Conservation (phyloP, 2,113 vertebrate genomes). For the Eurystomus gularis region DNA sequence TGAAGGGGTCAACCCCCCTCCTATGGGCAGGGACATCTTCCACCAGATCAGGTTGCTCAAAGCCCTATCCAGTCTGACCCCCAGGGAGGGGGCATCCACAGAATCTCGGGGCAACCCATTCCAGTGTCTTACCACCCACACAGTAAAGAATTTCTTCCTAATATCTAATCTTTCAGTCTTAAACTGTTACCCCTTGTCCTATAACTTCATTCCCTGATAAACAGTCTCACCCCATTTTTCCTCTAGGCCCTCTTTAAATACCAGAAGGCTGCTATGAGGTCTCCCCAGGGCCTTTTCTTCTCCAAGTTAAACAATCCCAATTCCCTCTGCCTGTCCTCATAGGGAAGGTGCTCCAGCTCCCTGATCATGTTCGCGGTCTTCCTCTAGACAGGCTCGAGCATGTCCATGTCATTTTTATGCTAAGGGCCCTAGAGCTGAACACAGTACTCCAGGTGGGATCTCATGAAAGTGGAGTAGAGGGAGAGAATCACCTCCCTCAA, state of each 20-base stretch:
- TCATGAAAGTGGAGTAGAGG: no score
- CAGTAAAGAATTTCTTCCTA: neutral
- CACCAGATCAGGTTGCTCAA: neutral
- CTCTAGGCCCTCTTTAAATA: neutral
- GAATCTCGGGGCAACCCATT: neutral
- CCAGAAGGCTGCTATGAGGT: neutral
- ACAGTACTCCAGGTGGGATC: no score
- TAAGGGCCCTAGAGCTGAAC: no score
- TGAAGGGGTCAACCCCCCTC: neutral
- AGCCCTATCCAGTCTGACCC: no score
- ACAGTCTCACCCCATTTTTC: neutral
- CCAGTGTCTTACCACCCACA: neutral
- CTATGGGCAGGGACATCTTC: neutral
- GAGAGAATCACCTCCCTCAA: no score
- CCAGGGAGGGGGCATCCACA: no score
- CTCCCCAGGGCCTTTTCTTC: neutral
- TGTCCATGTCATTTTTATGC: no score
- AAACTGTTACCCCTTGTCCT: neutral
- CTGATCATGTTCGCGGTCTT: no score
- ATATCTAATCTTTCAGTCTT: neutral
- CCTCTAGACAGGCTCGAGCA: no score
- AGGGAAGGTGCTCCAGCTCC: no score
- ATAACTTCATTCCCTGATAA: neutral
- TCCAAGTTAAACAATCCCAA: no score
- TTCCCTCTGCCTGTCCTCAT: no score